A percentile compares a stretch with the other conserved stretches of the same genome.
phyloP scores from a whole-genome alignment of 2,113 vertebrate genomes.

The Larimichthys polyactis region DNA sequence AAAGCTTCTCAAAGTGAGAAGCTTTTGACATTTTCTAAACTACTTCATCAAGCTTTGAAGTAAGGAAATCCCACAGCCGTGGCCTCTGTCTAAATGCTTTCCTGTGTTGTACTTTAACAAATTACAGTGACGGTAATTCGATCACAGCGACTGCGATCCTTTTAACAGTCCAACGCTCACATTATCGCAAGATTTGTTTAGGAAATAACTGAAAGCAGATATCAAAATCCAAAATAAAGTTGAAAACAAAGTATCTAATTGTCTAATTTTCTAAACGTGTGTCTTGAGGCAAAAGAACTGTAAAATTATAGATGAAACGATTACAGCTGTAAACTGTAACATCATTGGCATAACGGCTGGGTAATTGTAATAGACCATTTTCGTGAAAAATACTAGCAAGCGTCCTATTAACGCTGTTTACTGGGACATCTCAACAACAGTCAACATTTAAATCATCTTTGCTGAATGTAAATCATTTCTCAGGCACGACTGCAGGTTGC shows the following conservation, averaged over 20 bases:
- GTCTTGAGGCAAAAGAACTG: constrained; percentile 35
- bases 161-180: constrained; percentile 9
- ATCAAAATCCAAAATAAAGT: constrained; percentile 1
- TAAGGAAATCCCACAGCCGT: constrained; percentile 29
- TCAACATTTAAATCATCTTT: constrained; percentile 30
- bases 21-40: constrained; percentile 66
- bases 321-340: constrained; percentile 44
- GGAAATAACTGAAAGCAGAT: neutral
- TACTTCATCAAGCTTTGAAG: constrained; percentile 33
- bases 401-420: constrained; percentile 26
- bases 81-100: constrained; percentile 6
- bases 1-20: constrained; percentile 12
- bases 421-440: constrained; percentile 25
- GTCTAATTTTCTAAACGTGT: constrained; percentile 2
- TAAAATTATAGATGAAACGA: constrained; percentile 46
- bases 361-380: constrained; percentile 35
- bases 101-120: neutral
- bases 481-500: neutral
- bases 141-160: constrained; percentile 1
- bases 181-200: neutral
- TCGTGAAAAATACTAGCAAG: constrained; percentile 40
- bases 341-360: constrained; percentile 40
- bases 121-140: constrained; percentile 24
- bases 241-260: constrained; percentile 6
- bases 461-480: constrained; percentile 29